phyloP scores from a whole-genome alignment of 2,113 vertebrate genomes.

The Etia nguti region DNA sequence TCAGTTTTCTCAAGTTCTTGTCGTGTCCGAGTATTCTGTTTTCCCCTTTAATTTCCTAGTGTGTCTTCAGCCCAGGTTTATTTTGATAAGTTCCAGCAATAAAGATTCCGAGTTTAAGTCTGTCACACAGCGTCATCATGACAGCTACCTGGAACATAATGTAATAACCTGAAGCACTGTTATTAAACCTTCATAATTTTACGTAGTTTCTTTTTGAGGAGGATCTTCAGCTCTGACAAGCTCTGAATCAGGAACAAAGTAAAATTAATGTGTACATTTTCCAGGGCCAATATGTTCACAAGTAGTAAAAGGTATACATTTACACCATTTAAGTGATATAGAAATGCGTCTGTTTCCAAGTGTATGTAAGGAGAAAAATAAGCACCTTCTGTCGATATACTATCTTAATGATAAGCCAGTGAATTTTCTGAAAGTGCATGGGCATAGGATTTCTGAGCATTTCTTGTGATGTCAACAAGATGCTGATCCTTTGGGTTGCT shows the following conservation, averaged over 20 bases:
- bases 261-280: background rate
- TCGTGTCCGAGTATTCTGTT: accelerated
- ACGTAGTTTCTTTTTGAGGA: background rate
- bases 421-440: background rate
- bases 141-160: background rate
- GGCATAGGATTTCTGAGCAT: background rate
- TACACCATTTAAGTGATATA: background rate
- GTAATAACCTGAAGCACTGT: background rate
- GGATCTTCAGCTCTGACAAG: too few relatives aligned
- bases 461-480: background rate
- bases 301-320: background rate
- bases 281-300: background rate
- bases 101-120: background rate
- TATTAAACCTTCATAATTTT: background rate
- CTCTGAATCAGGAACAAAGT: background rate
- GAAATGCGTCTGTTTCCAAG: too few relatives aligned
- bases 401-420: background rate
- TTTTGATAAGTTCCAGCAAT: background rate
- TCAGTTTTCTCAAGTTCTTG: background rate
- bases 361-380: background rate
- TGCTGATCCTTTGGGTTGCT: background rate
- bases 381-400: background rate
- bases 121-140: too few relatives aligned
- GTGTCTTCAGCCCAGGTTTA: background rate
- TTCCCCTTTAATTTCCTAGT: background rate